Conservation (phyloP, 2,797 vertebrate species). For the Propithecus perrieri region DNA sequence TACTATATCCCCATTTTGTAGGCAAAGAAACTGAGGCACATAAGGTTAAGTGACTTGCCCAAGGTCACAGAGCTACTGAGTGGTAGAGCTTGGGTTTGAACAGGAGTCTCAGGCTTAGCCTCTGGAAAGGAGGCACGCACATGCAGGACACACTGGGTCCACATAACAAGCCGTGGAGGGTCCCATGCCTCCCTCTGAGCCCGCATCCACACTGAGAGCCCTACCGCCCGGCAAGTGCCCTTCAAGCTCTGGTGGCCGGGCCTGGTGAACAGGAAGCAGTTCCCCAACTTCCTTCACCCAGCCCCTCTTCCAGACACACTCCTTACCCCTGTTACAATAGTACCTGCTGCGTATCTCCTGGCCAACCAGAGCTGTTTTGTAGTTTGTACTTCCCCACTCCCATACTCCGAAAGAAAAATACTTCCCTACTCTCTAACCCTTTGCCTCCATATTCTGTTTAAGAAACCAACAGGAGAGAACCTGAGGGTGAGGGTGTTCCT, state of each 20-base stretch:
- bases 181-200: background rate
- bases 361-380: background rate
- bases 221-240: rapidly evolving
- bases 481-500: too few species aligned
- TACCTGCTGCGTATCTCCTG: background rate
- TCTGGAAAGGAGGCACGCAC: background rate
- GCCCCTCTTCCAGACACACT: background rate
- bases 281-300: background rate
- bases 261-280: background rate
- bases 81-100: background rate
- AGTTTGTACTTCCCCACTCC: background rate
- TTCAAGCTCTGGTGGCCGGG: too few species aligned
- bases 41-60: background rate
- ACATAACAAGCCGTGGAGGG: background rate
- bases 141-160: background rate
- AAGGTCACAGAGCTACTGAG: background rate
- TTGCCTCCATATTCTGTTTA: background rate
- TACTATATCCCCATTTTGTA: background rate
- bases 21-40: background rate
- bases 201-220: rapidly evolving
- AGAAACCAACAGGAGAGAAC: background rate
- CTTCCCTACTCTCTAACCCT: background rate
- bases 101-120: background rate
- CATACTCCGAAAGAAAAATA: background rate
- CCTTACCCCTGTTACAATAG: background rate